phyloP scores from a whole-genome alignment of 2,888 invertebrate genomes.

The Sinelater perroti region DNA sequence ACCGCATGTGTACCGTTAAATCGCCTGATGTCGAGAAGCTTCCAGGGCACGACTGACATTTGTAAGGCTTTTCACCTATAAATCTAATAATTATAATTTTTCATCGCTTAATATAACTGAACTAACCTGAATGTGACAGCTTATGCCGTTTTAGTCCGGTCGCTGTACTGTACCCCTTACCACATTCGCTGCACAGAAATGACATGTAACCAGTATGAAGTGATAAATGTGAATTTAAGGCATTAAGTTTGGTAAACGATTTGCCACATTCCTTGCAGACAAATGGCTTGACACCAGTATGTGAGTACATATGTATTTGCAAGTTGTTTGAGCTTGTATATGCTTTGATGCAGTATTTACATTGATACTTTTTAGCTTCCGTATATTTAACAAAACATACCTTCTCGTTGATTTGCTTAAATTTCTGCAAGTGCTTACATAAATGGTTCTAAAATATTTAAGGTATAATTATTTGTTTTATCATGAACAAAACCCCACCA shows the following conservation, averaged over 20 bases:
- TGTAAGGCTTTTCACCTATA: conserved; percentile 33
- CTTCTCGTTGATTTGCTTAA: not conserved
- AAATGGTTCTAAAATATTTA: conserved; percentile 14
- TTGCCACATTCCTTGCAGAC: conserved; percentile 36
- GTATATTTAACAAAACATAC: too few species aligned
- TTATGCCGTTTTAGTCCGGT: conserved; percentile 44
- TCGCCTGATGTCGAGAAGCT: conserved; percentile 50
- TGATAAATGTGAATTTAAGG: conserved; percentile 42
- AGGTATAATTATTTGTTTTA: not conserved
- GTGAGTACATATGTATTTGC: conserved; percentile 38
- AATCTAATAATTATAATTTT: not conserved
- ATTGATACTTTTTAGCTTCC: conserved; percentile 19
- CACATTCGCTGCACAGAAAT: conserved; percentile 46
- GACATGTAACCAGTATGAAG: conserved; percentile 41
- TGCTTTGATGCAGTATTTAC: conserved; percentile 34
- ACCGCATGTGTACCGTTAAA: conserved; percentile 55
- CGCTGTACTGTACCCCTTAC: conserved; percentile 44
- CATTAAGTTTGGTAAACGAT: conserved; percentile 45
- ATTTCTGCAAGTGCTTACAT: too few species aligned
- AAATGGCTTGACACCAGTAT: conserved; percentile 51
- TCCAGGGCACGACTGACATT: conserved; percentile 59
- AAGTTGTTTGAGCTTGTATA: conserved; percentile 41
- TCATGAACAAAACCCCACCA: conserved; percentile 6
- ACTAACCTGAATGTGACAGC: conserved; percentile 26
- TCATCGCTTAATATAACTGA: not conserved